Evolutionary conservation across 2,888 invertebrate species (phyloP), one percentile per base, ranked within the genome.

Genomic region (Drepana falcataria): DNA sequence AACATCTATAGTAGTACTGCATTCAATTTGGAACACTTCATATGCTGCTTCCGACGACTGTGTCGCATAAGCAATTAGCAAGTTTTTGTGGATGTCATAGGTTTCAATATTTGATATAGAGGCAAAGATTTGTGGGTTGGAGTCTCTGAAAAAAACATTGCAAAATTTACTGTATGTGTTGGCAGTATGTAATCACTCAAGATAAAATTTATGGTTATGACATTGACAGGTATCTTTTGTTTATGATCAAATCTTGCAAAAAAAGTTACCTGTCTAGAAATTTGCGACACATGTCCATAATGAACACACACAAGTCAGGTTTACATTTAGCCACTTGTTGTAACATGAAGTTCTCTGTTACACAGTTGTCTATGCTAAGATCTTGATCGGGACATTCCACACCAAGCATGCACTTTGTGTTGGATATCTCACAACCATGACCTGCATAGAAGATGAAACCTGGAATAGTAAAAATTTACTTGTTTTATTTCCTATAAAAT

Each of bases 251-350:
- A 21, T 21, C 21, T 21, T 21, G 21, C 21, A 21, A 21, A 21
- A 21, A 21, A 21, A 21, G 21, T 60, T 71, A 92, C 91, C 83
- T 86, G 61, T 91, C 86, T 53, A 92, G 88, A 64, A 75, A 71
- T 57, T 85, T 77, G 51, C 92, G 77, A 62, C 93, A 93, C 92
- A 92, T 93, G 66, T 93, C 93, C 81, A 93, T 84, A 33, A 93
- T 83, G 4, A 91, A 63, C n/a, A 92, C 69, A 59, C 89, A 84
- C 4, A 92, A 68, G 35, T 89, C 87, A 0, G 92, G 90, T 55
- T 89, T 84, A 57, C 84, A 85, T 55, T 72, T 77, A 2, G 84
- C 81, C 6, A 86, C 77, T 61, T 85, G 79, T 58, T 82, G 79
- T 35, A 92, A 71, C 3, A 93, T 63, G 67, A 81, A 89, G 57